phyloP scores from a whole-genome alignment of 2,113 vertebrate genomes.

The Parus major region DNA sequence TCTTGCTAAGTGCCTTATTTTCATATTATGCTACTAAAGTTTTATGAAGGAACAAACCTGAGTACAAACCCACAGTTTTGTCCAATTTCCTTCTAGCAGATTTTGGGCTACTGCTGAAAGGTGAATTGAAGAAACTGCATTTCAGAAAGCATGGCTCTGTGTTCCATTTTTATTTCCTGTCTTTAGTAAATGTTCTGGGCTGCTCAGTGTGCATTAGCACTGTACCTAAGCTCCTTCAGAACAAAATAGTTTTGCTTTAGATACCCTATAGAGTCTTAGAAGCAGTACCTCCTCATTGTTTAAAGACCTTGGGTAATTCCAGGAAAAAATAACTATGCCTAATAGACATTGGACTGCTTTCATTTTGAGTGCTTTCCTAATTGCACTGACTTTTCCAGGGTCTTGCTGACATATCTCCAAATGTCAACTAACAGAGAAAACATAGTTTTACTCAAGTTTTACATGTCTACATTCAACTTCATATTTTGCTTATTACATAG shows the following conservation, averaged over 20 bases:
- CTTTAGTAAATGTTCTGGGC: background rate
- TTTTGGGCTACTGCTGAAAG: background rate
- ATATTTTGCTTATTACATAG: constrained; percentile 8
- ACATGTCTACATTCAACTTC: background rate
- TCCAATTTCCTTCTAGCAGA: background rate
- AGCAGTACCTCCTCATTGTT: background rate
- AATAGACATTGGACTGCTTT: background rate
- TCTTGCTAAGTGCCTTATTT: background rate
- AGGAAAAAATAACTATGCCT: background rate
- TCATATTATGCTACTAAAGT: background rate
- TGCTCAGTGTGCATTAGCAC: background rate
- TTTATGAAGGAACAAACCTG: background rate
- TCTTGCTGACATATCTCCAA: background rate
- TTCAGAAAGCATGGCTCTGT: background rate
- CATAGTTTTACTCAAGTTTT: background rate
- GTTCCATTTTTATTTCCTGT: background rate
- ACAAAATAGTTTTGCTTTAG: background rate
- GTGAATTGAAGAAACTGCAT: background rate
- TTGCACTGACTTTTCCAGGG: background rate
- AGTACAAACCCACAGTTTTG: background rate
- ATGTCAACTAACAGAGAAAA: background rate
- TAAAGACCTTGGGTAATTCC: background rate
- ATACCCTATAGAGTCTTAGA: background rate
- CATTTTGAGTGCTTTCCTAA: background rate
- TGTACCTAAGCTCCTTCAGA: background rate